Percentiles rank a stretch among this genome's conserved stretches.
These are phyloP conservation scores for Oryzias curvinotus DNA, from an alignment of 2,113 vertebrate species.

Conservation along the genomic window DNA sequence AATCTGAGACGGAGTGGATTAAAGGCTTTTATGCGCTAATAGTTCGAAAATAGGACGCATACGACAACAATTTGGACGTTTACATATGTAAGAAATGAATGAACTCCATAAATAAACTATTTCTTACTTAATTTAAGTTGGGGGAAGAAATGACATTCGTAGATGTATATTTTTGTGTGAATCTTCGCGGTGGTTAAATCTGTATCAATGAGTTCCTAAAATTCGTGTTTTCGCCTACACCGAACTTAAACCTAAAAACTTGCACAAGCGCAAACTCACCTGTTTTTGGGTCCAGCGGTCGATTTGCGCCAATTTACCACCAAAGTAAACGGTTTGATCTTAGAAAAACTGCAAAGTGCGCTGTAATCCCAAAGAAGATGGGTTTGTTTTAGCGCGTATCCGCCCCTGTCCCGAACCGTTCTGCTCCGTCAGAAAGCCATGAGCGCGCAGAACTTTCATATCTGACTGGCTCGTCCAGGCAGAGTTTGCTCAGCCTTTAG, in stretches of 20 bases:
- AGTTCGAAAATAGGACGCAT: too few relatives aligned
- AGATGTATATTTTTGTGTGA: background rate
- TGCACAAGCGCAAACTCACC: constrained; percentile 48
- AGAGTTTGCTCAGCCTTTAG: constrained; percentile 52
- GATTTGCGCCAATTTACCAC: constrained; percentile 1
- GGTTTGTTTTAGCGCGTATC: constrained; percentile 30
- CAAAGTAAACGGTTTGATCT: background rate
- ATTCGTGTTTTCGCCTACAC: background rate
- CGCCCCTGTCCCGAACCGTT: constrained; percentile 29
- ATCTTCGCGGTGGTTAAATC: background rate
- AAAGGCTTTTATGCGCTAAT: too few relatives aligned
- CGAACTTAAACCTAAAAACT: background rate
- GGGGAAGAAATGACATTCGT: too few relatives aligned
- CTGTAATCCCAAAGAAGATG: constrained; percentile 22
- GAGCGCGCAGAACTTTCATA: constrained; percentile 56
- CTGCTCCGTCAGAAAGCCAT: constrained; percentile 59
- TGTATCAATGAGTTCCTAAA: background rate
- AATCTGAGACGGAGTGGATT: too few relatives aligned
- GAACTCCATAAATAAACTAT: too few relatives aligned
- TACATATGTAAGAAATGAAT: too few relatives aligned
- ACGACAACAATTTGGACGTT: too few relatives aligned
- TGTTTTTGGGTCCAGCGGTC: constrained; percentile 23
- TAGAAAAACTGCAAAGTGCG: constrained; percentile 14
- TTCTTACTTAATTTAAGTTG: too few relatives aligned
- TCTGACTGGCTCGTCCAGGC: constrained; percentile 53